Base-by-base conservation (phyloP, 1,140 invertebrate species). In the Ctenoplectra terminalis region DNA sequence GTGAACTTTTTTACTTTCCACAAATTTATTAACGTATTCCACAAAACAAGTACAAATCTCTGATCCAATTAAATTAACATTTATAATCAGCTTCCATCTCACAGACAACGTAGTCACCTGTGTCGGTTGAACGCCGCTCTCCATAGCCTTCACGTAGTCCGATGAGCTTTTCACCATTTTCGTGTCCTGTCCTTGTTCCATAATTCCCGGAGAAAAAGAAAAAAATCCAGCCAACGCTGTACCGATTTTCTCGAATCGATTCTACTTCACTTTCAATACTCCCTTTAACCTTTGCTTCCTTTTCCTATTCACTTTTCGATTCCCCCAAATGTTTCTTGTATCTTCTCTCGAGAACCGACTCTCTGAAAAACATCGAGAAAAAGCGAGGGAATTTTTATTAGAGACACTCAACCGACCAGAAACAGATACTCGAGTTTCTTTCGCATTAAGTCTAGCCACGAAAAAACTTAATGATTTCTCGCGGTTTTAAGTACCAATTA, bases 121-220 rank as follows among this genome's bases (percentile, higher is more conserved):
- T n/a, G 88, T 90, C 23, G 91, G 88, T 74, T 87, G 84, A 43
- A 90, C 73, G 40, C 87, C 92, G 63, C 90, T 87, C 74, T 93
- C 93, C 6, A 92, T 76, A 17, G 92, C 88, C 79, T 93, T 93
- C 31, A 89, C 90, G 77, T 91, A 93, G 76, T 92, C 90, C 40
- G 88, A 71, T 34, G 82, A 82, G 58, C 69, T 78, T 83, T 91
- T 92, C 23, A 81, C 60, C 91, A 91, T 93, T 85, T 90, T 90
- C 34, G 20, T 46, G 1, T 81, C 61, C 40, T 34, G 34, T 56
- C 26, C 81, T 58, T 80, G 56, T 11, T 81, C 79, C 79, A 81
- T 74, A 5, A 64, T 80, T 23, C 54, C 4, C 7, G 11, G 4
- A 9, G 1, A 31, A 29, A 34, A 1, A 50, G 6, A n/a, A n/a